Percentiles rank a stretch among this genome's conserved stretches.
phyloP scores from a whole-genome alignment of 2,113 vertebrate genomes.

The Hippotragus niger region DNA sequence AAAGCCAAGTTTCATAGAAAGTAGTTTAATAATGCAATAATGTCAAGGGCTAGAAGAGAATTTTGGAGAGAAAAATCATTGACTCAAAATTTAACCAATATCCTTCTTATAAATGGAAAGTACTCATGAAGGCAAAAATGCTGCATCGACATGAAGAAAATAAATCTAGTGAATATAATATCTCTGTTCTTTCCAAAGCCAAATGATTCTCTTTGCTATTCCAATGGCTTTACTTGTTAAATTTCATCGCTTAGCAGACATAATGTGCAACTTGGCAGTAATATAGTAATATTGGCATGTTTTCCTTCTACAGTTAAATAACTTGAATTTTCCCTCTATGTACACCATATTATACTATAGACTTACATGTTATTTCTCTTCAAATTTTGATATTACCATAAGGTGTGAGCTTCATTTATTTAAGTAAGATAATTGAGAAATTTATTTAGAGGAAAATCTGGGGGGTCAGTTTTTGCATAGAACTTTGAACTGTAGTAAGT shows the following conservation, averaged over 20 bases:
- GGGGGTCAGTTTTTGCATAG: neutral
- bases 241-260: neutral
- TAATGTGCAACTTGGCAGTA: neutral
- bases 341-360: neutral
- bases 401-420: neutral
- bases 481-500: neutral
- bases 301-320: neutral
- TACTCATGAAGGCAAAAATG: neutral
- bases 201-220: neutral
- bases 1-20: neutral
- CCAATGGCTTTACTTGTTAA: neutral
- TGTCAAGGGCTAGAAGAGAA: neutral
- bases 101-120: neutral
- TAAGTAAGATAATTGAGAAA: neutral
- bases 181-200: neutral
- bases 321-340: neutral
- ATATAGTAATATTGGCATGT: neutral
- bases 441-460: neutral
- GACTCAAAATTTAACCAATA: neutral
- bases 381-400: neutral
- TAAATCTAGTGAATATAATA: neutral
- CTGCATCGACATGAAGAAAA: neutral
- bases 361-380: slow-evolving; percentile 29
- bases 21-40: neutral
- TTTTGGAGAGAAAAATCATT: neutral